Conservation (phyloP, 2,797 vertebrate genomes). For the Chlorospingus flavigularis region DNA sequence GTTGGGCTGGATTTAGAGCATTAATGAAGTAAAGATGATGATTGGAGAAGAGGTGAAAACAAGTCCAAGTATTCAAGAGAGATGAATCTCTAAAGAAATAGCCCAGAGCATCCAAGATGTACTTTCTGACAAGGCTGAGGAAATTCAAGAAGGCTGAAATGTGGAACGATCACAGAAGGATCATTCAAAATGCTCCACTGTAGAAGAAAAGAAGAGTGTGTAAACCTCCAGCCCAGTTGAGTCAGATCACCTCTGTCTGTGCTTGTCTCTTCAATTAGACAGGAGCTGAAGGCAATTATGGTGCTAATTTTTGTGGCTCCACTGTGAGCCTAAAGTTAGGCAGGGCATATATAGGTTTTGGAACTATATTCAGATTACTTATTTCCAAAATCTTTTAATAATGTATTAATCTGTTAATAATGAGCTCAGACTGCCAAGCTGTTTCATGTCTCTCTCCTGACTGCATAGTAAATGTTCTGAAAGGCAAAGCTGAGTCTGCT, state of each 20-base stretch:
- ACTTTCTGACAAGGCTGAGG: neutral
- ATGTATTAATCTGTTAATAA: neutral
- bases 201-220: neutral
- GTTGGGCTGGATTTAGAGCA: neutral
- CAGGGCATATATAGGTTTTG: neutral
- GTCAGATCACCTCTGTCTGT: neutral
- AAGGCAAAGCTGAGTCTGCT: neutral
- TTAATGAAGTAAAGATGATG: neutral
- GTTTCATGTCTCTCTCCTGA: neutral
- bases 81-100: neutral
- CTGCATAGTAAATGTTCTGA: neutral
- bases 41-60: neutral
- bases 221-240: neutral
- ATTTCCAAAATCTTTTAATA: neutral
- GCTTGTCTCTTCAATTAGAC: neutral
- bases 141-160: neutral
- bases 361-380: neutral
- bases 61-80: neutral
- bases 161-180: neutral
- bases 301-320: constrained; percentile 17
- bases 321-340: neutral
- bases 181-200: neutral
- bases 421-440: neutral
- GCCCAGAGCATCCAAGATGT: neutral
- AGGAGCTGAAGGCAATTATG: neutral